Evolutionary conservation across 2,797 vertebrate genomes (phyloP).

Genomic region (Poecilia velifera): DNA sequence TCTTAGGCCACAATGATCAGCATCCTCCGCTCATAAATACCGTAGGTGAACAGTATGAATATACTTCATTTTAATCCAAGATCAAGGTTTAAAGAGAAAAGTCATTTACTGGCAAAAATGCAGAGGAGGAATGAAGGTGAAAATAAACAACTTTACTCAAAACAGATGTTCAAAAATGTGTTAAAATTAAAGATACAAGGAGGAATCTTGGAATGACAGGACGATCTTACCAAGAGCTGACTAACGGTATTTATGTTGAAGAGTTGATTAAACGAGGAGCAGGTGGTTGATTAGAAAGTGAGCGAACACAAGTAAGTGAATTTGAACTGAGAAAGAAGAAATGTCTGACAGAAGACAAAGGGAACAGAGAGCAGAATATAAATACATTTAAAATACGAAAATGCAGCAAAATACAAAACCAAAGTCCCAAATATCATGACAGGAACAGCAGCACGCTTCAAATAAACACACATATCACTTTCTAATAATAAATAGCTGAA

Average conservation of each 20-base stretch:
- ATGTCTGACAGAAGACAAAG: not conserved
- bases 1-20: not conserved
- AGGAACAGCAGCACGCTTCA: not conserved
- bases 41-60: not conserved
- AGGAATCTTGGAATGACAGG: not conserved
- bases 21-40: not conserved
- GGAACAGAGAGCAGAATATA: not conserved
- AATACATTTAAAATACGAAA: not conserved
- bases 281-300: not conserved
- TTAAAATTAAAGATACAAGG: not conserved
- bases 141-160: not conserved
- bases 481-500: not conserved
- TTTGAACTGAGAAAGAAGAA: not conserved
- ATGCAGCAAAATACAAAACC: not conserved
- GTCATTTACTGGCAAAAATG: not conserved
- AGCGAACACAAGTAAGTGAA: not conserved
- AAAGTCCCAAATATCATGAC: not conserved
- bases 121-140: not conserved
- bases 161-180: not conserved
- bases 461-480: not conserved
- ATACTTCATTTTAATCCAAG: not conserved
- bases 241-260: not conserved
- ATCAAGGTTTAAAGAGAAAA: not conserved
- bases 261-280: not conserved
- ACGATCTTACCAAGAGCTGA: not conserved